A percentile compares a stretch with the other conserved stretches of the same genome.
Evolutionary conservation across 2,888 invertebrate species (phyloP).

Genomic region (Drosophila pseudotalamancana): DNA sequence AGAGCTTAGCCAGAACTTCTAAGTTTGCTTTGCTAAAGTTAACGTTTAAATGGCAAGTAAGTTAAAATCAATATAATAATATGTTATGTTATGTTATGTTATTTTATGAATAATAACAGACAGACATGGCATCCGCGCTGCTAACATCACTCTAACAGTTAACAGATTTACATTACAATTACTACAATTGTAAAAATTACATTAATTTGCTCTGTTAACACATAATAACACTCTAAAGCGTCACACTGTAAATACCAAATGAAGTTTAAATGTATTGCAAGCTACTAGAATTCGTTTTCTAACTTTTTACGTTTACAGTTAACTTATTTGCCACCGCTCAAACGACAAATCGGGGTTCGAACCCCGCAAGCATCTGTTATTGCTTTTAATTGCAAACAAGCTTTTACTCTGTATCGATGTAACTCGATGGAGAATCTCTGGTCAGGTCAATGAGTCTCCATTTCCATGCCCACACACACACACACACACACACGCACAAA

Average conservation of each 20-base stretch:
- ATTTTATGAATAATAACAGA: no score
- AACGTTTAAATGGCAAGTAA: no score
- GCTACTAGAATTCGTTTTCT: not conserved
- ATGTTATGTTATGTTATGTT: no score
- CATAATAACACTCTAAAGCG: not conserved
- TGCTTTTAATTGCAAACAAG: conserved; percentile 8
- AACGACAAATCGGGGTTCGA: not conserved
- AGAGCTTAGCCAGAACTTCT: no score
- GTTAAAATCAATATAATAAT: no score
- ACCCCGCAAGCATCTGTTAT: not conserved
- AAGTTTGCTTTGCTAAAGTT: no score
- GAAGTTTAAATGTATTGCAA: not conserved
- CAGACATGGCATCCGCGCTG: no score
- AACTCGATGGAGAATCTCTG: conserved; percentile 40
- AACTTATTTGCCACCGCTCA: not conserved
- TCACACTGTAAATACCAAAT: not conserved
- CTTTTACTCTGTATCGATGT: not conserved
- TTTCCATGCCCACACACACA: conserved; percentile 26
- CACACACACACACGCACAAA: conserved; percentile 8
- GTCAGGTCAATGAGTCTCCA: conserved; percentile 47
- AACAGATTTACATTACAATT: no score
- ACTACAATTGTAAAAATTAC: no score
- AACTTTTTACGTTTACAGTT: not conserved
- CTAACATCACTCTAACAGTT: no score
- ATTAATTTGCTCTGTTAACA: no score